Evolutionary conservation across 2,113 vertebrate species (phyloP).

Genomic region (Ranitomeya imitator): DNA sequence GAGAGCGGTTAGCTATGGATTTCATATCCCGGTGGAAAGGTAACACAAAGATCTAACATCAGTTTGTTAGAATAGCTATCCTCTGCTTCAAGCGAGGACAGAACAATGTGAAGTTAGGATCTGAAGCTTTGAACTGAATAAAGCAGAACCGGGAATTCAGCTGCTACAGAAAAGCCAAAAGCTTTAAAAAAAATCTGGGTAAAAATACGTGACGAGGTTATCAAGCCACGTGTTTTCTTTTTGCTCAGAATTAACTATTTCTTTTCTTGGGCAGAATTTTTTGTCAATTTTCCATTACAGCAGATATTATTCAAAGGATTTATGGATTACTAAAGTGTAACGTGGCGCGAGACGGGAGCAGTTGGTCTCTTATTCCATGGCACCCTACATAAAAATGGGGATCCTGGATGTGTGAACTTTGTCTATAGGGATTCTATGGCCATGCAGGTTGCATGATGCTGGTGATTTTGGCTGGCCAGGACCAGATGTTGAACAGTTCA

Average conservation of each 20-base stretch:
- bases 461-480: too few species aligned
- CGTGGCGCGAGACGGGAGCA: too few species aligned
- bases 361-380: too few species aligned
- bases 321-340: too few species aligned
- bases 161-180: conserved; percentile 56
- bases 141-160: conserved; percentile 54
- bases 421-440: too few species aligned
- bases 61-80: conserved; percentile 55
- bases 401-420: too few species aligned
- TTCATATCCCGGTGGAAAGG: conserved; percentile 56
- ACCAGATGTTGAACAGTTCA: too few species aligned
- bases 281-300: too few species aligned
- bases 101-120: conserved; percentile 59
- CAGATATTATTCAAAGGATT: too few species aligned
- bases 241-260: conserved; percentile 34
- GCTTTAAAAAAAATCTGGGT: conserved; percentile 47
- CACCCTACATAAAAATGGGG: too few species aligned
- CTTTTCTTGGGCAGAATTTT: neutral
- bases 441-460: too few species aligned
- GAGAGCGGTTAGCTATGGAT: conserved; percentile 45
- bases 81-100: conserved; percentile 54
- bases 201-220: conserved; percentile 56
- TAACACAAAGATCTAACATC: conserved; percentile 55
- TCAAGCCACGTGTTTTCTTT: conserved; percentile 42
- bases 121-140: conserved; percentile 58